phyloP scores from a whole-genome alignment of 2,797 vertebrate genomes.

The Spinibarbus caldwelli region DNA sequence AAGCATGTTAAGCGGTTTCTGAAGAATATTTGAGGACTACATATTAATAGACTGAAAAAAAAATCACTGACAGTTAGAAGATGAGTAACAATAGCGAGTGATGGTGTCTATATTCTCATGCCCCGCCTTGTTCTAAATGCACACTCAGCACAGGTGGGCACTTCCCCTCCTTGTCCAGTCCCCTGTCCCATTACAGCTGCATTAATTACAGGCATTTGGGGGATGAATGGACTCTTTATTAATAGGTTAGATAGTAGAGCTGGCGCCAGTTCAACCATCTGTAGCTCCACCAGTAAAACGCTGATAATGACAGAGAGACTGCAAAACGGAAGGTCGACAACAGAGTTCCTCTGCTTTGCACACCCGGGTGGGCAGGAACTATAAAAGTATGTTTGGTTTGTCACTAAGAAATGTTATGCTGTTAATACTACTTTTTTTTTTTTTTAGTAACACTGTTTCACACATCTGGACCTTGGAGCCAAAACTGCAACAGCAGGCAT shows the following conservation, averaged over 20 bases:
- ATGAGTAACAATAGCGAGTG: not conserved
- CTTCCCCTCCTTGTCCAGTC: not conserved
- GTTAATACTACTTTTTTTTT: not conserved
- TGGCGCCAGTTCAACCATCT: slow-evolving; percentile 36
- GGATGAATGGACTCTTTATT: slow-evolving; percentile 49
- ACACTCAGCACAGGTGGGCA: not conserved
- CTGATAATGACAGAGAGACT: slow-evolving; percentile 63
- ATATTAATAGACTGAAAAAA: not conserved
- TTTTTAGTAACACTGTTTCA: not conserved
- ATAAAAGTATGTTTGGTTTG: not conserved
- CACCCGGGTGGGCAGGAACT: not conserved
- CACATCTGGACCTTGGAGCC: not conserved
- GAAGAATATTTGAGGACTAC: not conserved
- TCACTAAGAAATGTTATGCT: not conserved
- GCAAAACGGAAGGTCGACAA: slow-evolving; percentile 23
- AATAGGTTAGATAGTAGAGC: slow-evolving; percentile 27
- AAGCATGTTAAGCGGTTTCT: not conserved
- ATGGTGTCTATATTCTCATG: slow-evolving; percentile 15
- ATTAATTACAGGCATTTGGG: slow-evolving; percentile 47
- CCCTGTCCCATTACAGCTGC: slow-evolving; percentile 17
- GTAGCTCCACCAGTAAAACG: slow-evolving; percentile 41
- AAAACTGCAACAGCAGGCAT: not conserved
- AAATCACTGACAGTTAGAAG: not conserved
- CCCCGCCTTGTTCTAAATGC: not conserved
- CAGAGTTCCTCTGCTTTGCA: not conserved